Percentiles rank a stretch among this genome's conserved stretches.
Evolutionary conservation across 2,113 vertebrate genomes (phyloP).

Genomic region (Zosterops japonicus): DNA sequence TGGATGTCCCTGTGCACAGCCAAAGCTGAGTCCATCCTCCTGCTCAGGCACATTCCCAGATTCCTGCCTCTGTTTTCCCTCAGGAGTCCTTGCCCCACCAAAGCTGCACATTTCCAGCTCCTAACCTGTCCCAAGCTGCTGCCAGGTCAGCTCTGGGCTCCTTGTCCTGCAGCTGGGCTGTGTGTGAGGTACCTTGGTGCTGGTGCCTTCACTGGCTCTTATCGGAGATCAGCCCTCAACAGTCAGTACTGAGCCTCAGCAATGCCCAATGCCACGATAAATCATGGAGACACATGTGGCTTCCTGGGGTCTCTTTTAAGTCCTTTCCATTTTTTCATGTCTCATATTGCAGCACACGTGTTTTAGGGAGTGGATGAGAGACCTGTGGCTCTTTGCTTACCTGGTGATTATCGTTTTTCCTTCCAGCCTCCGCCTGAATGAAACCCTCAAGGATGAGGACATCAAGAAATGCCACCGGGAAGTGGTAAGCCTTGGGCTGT

Average conservation of each 20-base stretch:
- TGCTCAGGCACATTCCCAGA: neutral
- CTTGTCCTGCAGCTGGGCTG: neutral
- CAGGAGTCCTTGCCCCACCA: neutral
- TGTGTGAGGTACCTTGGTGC: neutral
- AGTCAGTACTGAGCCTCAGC: neutral
- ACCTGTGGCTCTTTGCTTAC: neutral
- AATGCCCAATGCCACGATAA: rapidly evolving
- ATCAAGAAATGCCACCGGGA: conserved; percentile 72
- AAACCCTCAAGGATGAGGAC: conserved; percentile 70
- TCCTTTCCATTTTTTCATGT: rapidly evolving
- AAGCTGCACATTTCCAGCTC: neutral
- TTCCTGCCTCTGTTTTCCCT: neutral
- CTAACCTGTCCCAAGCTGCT: neutral
- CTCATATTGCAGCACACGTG: rapidly evolving
- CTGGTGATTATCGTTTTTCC: neutral
- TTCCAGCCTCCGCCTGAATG: conserved; percentile 68
- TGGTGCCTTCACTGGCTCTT: neutral
- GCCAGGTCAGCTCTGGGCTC: neutral
- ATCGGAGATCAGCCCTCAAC: neutral
- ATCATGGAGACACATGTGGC: neutral
- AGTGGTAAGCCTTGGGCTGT: conserved; percentile 61
- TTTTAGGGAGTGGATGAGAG: neutral
- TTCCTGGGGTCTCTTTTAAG: neutral
- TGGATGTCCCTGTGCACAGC: rapidly evolving
- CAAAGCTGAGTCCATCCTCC: neutral